These are phyloP conservation scores for Drosophila neocordata DNA, from an alignment of 1,140 invertebrate species.

Conservation along the genomic window DNA sequence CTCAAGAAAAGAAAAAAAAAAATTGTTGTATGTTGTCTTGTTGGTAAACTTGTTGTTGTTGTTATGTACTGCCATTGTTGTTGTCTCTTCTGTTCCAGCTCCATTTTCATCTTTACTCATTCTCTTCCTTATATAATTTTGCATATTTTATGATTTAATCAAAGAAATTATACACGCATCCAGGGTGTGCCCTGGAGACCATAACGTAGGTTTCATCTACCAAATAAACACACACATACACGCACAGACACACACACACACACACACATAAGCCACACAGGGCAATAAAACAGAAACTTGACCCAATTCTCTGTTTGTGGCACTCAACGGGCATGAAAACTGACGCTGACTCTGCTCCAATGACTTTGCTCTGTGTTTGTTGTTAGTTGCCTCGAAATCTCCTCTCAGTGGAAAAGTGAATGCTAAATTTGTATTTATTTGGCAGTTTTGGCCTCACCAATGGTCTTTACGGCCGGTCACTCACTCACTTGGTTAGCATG, in stretches of 20 bases:
- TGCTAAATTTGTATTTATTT: conserved; percentile 32
- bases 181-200: conserved; percentile 53
- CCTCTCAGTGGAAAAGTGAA: conserved; percentile 2
- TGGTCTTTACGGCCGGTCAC: neutral
- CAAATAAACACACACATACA: conserved; percentile 16
- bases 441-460: conserved; percentile 29
- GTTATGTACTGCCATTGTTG: conserved; percentile 42
- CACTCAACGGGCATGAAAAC: conserved; percentile 50
- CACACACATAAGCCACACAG: conserved; percentile 22
- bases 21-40: conserved; percentile 24
- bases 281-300: conserved; percentile 77
- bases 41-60: conserved; percentile 41
- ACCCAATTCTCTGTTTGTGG: conserved; percentile 67
- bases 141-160: conserved; percentile 80
- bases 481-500: conserved; percentile 30
- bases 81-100: neutral
- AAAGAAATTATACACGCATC: conserved; percentile 75
- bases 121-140: conserved; percentile 52
- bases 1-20: conserved; percentile 18
- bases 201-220: conserved; percentile 23
- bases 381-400: neutral
- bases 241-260: conserved; percentile 11
- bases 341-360: conserved; percentile 43
- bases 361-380: conserved; percentile 18
- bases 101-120: conserved; percentile 12